These are phyloP conservation scores for Heterochromis multidens DNA, from an alignment of 2,113 vertebrate species.

Conservation along the genomic window DNA sequence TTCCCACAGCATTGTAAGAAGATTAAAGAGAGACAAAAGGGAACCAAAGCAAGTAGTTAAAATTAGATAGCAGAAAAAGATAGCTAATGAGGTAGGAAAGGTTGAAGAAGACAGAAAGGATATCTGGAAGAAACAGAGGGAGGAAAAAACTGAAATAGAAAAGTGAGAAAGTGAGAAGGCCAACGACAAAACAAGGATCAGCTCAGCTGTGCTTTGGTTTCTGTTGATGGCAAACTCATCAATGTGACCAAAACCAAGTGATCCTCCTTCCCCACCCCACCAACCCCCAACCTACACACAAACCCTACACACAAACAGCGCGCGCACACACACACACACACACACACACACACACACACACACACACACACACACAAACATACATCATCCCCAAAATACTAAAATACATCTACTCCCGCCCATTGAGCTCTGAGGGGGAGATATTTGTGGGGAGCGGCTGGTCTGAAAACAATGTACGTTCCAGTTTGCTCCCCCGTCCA, in stretches of 20 bases:
- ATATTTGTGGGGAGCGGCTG: constrained; percentile 60
- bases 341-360: background rate
- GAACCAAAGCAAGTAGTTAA: background rate
- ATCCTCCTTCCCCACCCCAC: background rate
- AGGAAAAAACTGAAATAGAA: background rate
- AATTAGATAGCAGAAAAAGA: background rate
- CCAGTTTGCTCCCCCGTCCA: constrained; percentile 29
- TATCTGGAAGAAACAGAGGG: background rate
- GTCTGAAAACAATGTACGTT: constrained; percentile 69
- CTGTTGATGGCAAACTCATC: constrained; percentile 17
- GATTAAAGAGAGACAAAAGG: background rate
- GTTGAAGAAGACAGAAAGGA: background rate
- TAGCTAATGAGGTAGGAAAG: background rate
- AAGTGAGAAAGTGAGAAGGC: background rate
- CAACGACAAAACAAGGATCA: background rate
- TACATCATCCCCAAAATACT: background rate
- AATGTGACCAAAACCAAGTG: constrained; percentile 3
- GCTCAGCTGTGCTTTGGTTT: constrained; percentile 9
- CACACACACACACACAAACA: background rate
- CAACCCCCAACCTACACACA: background rate
- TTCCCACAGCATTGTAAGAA: background rate
- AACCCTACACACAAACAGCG: too few relatives aligned
- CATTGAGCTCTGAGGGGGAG: constrained; percentile 47
- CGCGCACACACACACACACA: background rate
- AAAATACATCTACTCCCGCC: constrained; percentile 19